Evolutionary conservation across 2,113 vertebrate genomes (phyloP).

Genomic region (Cichladusa arquata): DNA sequence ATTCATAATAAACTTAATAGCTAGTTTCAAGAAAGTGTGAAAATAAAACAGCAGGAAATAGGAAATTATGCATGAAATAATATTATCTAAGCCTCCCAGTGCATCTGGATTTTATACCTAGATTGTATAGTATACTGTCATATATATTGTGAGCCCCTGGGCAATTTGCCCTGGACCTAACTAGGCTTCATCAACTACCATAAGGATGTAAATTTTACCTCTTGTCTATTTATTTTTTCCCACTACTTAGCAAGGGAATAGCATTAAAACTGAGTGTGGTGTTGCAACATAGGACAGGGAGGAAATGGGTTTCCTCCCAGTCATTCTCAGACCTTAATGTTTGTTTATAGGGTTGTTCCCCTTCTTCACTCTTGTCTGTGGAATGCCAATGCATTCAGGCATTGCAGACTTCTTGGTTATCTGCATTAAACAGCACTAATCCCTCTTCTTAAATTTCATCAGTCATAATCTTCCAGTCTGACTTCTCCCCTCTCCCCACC

Average conservation of each 20-base stretch:
- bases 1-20: constrained; percentile 59
- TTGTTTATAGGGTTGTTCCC: not conserved
- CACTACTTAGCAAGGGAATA: not conserved
- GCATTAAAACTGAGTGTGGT: not conserved
- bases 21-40: constrained; percentile 9
- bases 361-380: not conserved
- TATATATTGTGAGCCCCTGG: not conserved
- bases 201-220: not conserved
- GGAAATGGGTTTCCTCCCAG: not conserved
- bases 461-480: not conserved
- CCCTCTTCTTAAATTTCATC: not conserved
- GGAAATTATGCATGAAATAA: constrained; percentile 52
- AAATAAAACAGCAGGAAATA: constrained; percentile 53
- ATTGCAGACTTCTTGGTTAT: not conserved
- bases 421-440: not conserved
- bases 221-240: not conserved
- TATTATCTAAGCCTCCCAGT: constrained; percentile 15
- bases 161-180: constrained; percentile 10
- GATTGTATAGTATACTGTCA: not conserved
- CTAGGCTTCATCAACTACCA: not conserved
- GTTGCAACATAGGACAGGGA: not conserved
- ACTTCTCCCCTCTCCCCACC: not conserved
- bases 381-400: not conserved
- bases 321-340: not conserved
- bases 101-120: constrained; percentile 13